Conservation (phyloP, 2,797 vertebrate species). For the Astyanax mexicanus region DNA sequence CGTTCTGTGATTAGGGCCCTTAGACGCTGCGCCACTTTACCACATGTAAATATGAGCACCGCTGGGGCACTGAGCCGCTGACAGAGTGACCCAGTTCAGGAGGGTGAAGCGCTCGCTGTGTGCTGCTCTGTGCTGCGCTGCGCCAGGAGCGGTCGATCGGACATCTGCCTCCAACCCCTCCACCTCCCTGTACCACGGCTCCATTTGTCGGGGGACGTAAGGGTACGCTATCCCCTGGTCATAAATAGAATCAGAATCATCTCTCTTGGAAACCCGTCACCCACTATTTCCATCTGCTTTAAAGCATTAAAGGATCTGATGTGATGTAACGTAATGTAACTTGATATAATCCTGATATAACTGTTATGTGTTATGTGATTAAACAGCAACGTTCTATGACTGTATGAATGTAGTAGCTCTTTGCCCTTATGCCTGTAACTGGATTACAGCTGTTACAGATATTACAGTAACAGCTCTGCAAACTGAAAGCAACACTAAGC, state of each 20-base stretch:
- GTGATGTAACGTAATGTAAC: background rate
- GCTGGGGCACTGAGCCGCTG: constrained; percentile 30
- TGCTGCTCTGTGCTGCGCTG: background rate
- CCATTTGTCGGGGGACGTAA: background rate
- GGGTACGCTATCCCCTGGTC: background rate
- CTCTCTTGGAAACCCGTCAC: background rate
- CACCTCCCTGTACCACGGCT: background rate
- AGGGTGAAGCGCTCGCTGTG: too few species aligned
- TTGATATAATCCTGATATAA: background rate
- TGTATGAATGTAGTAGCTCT: too few species aligned
- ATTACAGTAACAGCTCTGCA: too few species aligned
- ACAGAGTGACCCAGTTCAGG: constrained; percentile 56
- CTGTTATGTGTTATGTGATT: background rate
- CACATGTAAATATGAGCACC: constrained; percentile 48
- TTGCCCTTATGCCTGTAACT: too few species aligned
- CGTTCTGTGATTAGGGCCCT: constrained; percentile 65
- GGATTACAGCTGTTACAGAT: too few species aligned
- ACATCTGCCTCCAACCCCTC: constrained; percentile 37
- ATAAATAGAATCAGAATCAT: background rate
- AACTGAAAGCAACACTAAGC: too few species aligned
- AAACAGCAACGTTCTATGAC: too few species aligned
- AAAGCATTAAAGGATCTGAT: too few species aligned
- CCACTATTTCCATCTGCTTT: background rate
- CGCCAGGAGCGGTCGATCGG: constrained; percentile 28
- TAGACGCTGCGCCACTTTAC: constrained; percentile 45